Evolutionary conservation across 35 echinoderm and acorn worm species (phyloP).

Genomic region (Antedon bifida): DNA sequence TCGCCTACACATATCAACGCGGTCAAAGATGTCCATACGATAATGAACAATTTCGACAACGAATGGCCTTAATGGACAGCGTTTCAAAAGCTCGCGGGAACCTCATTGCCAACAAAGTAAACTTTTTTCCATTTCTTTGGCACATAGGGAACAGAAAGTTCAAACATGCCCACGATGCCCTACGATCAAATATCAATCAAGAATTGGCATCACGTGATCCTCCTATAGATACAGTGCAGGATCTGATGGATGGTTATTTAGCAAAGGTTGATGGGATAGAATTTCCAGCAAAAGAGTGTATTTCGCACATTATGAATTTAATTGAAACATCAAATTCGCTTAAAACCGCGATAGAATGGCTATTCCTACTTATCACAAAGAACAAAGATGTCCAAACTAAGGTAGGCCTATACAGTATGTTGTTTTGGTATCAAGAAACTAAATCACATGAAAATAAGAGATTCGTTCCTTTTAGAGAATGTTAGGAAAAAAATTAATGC

Average conservation of each 20-base stretch:
- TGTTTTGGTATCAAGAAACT: too few relatives aligned
- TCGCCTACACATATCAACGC: not conserved
- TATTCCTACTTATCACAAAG: not conserved
- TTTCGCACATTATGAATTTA: not conserved
- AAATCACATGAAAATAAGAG: too few relatives aligned
- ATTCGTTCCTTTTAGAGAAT: too few relatives aligned
- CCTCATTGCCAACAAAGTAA: not conserved
- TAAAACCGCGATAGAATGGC: not conserved
- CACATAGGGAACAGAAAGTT: not conserved
- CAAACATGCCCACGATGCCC: not conserved
- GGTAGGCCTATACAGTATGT: not conserved
- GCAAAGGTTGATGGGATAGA: not conserved
- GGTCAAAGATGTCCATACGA: not conserved
- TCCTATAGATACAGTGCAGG: not conserved
- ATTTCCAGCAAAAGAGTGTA: not conserved
- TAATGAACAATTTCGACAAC: not conserved
- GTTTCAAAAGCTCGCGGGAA: not conserved
- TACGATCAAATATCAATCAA: not conserved
- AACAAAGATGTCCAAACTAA: not conserved
- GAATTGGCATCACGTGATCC: not conserved
- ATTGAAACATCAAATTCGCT: not conserved
- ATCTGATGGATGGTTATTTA: not conserved
- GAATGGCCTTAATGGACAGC: not conserved
- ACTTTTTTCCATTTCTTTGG: not conserved
- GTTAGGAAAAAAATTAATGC: too few relatives aligned